Evolutionary conservation across 1,140 invertebrate genomes (phyloP), one percentile per base, ranked within the genome.

Genomic region (Pseudobourletiella spinata): DNA sequence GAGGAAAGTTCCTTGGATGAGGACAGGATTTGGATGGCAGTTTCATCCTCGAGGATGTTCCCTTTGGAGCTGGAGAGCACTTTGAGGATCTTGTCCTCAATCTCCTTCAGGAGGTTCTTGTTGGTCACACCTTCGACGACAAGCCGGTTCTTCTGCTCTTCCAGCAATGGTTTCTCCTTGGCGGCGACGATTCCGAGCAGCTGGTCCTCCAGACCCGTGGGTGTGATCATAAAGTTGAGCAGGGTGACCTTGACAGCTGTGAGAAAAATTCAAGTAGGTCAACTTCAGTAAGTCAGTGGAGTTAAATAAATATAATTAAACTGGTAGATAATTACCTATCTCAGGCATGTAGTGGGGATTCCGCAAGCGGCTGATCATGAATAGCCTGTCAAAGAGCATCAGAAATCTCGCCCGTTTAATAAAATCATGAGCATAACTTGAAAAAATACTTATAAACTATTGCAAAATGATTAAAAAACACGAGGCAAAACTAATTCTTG

Each of bases 41-140:
- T 94, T 77, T 98, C 95, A 76, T 97, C 92, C 73, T 98, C 94
- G 24, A 97, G 78, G 61, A 98, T 95, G 75, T 97, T 97, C 2
- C 92, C 91, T 72, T 91, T 85, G 0, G 91, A 92, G 0, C 86
- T 86, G 0, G 92, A 88, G 6, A 97, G 79, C 61, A 94, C 85
- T 74, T 89, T 81, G 0, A 98, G 78, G 68, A 98, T 98, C 76
- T 94, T 88, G 74, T 96, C 89, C 78, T 97, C 93, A 65, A 95
- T 90, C 74, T 94, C 89, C 74, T 95, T 94, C 20, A 97, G 77
- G 64, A 86, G 85, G 71, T 87, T 81, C 73, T 87, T 89, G 74
- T 97, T 97, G 65, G 86, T 86, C 2, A 93, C 92, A 60, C 86
- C 85, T 76, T 96, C 89, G 2, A 94, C 77, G 68, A 95, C 92